phyloP scores from a whole-genome alignment of 2,888 invertebrate genomes.

The Amblyjoppa fuscipennis region DNA sequence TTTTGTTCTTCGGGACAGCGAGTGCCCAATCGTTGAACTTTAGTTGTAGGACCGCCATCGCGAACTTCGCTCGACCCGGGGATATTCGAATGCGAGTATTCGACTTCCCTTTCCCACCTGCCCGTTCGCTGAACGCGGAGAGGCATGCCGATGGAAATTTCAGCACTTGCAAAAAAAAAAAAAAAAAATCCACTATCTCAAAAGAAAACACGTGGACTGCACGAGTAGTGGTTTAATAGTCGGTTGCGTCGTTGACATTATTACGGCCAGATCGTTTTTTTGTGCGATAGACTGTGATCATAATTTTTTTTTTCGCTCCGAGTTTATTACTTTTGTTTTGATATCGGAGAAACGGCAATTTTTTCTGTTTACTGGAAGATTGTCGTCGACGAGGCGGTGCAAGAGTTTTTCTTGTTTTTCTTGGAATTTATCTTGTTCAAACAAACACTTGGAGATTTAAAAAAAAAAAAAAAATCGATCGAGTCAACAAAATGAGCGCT shows the following conservation, averaged over 20 bases:
- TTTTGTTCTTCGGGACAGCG: constrained; percentile 4
- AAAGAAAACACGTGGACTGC: too few relatives aligned
- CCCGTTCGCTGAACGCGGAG: neutral
- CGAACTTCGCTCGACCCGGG: constrained; percentile 59
- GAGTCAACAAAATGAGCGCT: too few relatives aligned
- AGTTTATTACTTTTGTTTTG: neutral
- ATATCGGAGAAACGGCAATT: neutral
- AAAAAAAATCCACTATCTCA: neutral
- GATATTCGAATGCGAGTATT: constrained; percentile 55
- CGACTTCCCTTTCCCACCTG: constrained; percentile 10
- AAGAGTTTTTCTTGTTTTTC: neutral
- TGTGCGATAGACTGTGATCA: neutral
- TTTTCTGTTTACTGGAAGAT: neutral
- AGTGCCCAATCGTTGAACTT: constrained; percentile 41
- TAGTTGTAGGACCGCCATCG: constrained; percentile 19
- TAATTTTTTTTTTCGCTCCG: neutral
- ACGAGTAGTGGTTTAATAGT: too few relatives aligned
- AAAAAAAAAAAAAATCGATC: too few relatives aligned
- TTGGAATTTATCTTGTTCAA: too few relatives aligned
- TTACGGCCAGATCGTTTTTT: neutral
- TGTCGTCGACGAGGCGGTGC: neutral
- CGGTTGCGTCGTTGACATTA: neutral
- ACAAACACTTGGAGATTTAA: too few relatives aligned
- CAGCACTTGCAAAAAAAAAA: neutral
- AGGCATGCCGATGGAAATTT: neutral